Percentiles rank a stretch among this genome's conserved stretches.
Conservation (phyloP, 2,113 vertebrate genomes). For the Pedionomus torquatus region DNA sequence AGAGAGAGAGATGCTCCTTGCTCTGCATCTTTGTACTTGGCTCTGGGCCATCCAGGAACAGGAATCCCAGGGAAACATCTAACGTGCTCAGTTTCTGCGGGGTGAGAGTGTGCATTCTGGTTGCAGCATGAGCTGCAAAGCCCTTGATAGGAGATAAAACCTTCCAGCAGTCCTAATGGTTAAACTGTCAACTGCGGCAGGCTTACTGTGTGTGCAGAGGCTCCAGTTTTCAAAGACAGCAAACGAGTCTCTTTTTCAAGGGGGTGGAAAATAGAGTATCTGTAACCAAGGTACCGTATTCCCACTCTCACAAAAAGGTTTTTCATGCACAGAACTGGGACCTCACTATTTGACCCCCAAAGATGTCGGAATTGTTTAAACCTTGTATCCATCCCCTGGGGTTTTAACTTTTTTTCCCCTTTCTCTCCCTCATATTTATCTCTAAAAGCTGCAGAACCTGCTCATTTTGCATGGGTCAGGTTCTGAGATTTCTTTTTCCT, state of each 20-base stretch:
- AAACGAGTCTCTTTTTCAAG: background rate
- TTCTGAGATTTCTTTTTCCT: background rate
- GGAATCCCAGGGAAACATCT: constrained; percentile 7
- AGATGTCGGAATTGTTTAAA: background rate
- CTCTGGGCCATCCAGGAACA: background rate
- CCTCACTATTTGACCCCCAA: background rate
- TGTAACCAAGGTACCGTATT: background rate
- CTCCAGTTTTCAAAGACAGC: background rate
- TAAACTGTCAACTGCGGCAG: background rate
- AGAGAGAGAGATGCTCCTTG: background rate
- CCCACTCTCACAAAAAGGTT: background rate
- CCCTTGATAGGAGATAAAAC: background rate
- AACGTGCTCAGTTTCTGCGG: background rate
- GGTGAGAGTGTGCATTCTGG: background rate
- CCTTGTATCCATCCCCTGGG: background rate
- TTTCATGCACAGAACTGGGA: background rate
- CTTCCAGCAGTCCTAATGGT: background rate
- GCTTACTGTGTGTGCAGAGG: background rate
- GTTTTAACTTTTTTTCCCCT: background rate
- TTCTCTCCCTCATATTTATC: background rate
- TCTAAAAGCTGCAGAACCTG: background rate
- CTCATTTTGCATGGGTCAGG: background rate
- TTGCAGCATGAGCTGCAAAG: background rate
- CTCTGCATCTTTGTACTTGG: background rate
- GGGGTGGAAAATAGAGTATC: background rate